A percentile compares a stretch with the other conserved stretches of the same genome.
Conservation (phyloP, 2,113 vertebrate species). For the Sylvilagus bachmani region DNA sequence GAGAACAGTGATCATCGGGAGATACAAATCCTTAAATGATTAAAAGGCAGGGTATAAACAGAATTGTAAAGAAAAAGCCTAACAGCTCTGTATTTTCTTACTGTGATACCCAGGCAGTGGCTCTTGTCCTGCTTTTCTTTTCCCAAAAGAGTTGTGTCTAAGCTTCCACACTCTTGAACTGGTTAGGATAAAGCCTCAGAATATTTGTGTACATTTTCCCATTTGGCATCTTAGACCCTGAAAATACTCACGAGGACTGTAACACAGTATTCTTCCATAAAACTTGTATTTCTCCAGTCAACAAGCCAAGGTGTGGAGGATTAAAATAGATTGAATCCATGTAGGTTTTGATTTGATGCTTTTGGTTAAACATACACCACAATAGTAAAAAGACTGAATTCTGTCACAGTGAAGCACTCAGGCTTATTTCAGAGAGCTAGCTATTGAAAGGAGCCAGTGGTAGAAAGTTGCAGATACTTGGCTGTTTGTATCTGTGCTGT, state of each 20-base stretch:
- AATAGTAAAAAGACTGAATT: slow-evolving; percentile 7
- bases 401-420: neutral
- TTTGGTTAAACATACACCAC: slow-evolving; percentile 50
- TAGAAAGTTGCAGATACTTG: slow-evolving; percentile 31
- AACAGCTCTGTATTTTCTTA: neutral
- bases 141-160: neutral
- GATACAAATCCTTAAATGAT: slow-evolving; percentile 44
- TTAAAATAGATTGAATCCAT: slow-evolving; percentile 26
- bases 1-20: neutral
- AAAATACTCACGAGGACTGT: slow-evolving; percentile 1
- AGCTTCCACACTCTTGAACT: slow-evolving; percentile 36
- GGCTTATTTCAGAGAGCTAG: neutral
- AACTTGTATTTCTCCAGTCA: slow-evolving; percentile 3
- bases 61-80: neutral
- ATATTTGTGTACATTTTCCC: slow-evolving; percentile 35
- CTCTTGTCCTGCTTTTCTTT: slow-evolving; percentile 3
- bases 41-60: neutral
- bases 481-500: neutral
- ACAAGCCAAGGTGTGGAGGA: neutral
- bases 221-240: slow-evolving; percentile 46
- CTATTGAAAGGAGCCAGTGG: slow-evolving; percentile 26
- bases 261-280: slow-evolving; percentile 15
- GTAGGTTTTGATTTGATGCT: slow-evolving; percentile 2
- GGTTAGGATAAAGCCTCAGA: neutral
- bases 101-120: neutral